phyloP scores from a whole-genome alignment of 2,113 vertebrate species.

The Zosterops borbonicus region DNA sequence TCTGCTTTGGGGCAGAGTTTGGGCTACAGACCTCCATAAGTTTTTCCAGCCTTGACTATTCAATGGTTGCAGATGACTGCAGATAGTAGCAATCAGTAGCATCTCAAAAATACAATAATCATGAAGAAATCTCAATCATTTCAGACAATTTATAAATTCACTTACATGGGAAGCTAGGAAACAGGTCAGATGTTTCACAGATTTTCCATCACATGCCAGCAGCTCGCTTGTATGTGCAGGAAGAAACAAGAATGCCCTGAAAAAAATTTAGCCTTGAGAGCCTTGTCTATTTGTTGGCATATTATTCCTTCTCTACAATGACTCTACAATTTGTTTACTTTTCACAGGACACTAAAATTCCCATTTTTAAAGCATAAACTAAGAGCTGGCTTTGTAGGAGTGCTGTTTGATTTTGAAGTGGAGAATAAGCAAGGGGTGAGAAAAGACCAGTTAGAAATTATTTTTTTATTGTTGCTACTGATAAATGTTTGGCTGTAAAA shows the following conservation, averaged over 20 bases:
- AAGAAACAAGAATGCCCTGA: neutral
- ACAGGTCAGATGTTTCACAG: neutral
- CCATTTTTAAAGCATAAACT: neutral
- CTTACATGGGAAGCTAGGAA: neutral
- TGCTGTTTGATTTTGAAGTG: neutral
- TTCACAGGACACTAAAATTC: neutral
- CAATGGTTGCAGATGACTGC: neutral
- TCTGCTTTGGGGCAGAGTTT: neutral
- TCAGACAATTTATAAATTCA: neutral
- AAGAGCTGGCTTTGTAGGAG: neutral
- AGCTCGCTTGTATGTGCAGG: neutral
- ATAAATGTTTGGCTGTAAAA: neutral
- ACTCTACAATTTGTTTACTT: neutral
- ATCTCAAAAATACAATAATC: neutral
- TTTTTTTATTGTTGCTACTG: neutral
- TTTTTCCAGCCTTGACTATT: neutral
- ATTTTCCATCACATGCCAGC: neutral
- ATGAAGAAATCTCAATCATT: neutral
- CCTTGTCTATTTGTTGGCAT: neutral
- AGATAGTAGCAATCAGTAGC: neutral
- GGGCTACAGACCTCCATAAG: neutral
- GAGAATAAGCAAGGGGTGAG: neutral
- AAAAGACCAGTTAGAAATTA: neutral
- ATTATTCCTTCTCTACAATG: neutral
- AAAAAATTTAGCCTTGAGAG: neutral